Percentiles rank a stretch among this genome's conserved stretches.
These are phyloP conservation scores for Furcula furcula DNA, from an alignment of 2,888 invertebrate species.

Conservation along the genomic window DNA sequence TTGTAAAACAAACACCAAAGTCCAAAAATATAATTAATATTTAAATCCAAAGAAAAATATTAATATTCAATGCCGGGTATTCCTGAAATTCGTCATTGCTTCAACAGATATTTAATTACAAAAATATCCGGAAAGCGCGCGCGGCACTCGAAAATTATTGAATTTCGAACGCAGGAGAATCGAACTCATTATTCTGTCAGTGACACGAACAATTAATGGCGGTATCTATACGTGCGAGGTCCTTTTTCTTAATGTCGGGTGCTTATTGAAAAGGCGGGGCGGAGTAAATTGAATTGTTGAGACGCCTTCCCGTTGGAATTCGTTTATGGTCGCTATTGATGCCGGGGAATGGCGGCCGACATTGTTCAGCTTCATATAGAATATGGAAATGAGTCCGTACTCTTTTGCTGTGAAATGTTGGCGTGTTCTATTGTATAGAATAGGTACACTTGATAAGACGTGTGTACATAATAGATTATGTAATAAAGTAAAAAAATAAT, in stretches of 20 bases:
- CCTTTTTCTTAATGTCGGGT: slow-evolving; percentile 60
- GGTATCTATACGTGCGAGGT: slow-evolving; percentile 38
- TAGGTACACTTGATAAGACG: not conserved
- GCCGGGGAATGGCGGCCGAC: slow-evolving; percentile 21
- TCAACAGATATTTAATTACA: slow-evolving; percentile 39
- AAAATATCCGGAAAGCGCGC: slow-evolving; percentile 12
- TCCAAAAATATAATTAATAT: slow-evolving; percentile 34
- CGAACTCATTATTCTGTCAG: slow-evolving; percentile 51
- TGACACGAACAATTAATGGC: slow-evolving; percentile 47
- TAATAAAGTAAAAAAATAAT: too few species aligned
- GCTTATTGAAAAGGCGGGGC: slow-evolving; percentile 38
- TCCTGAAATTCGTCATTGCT: slow-evolving; percentile 16
- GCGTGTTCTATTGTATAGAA: not conserved
- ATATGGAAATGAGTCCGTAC: slow-evolving; percentile 35
- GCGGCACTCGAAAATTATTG: slow-evolving; percentile 33
- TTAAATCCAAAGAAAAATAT: slow-evolving; percentile 35
- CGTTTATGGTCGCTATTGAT: slow-evolving; percentile 44
- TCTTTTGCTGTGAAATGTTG: slow-evolving; percentile 23
- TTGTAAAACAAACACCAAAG: slow-evolving; percentile 28
- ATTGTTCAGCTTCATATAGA: slow-evolving; percentile 31
- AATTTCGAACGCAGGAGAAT: slow-evolving; percentile 32
- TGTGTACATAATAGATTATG: not conserved
- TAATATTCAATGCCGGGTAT: slow-evolving; percentile 30
- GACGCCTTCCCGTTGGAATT: slow-evolving; percentile 48
- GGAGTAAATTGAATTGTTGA: slow-evolving; percentile 53